Percentiles rank a stretch among this genome's conserved stretches.
Evolutionary conservation across 2,888 invertebrate genomes (phyloP).

Genomic region (Troides oblongomaculatus): DNA sequence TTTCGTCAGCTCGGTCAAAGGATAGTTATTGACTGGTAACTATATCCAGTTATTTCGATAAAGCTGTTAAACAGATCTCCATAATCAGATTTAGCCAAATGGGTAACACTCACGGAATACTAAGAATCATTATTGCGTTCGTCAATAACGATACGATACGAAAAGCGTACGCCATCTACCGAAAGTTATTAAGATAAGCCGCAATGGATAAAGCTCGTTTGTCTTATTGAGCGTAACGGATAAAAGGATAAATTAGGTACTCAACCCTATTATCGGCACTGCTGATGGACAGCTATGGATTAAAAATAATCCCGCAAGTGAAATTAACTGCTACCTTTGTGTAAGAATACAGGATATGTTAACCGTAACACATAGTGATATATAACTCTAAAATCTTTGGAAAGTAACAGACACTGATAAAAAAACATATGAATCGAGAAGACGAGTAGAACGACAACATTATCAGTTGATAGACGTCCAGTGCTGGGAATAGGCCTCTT

Average conservation of each 20-base stretch:
- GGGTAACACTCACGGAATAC: conserved; percentile 6
- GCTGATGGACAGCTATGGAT: conserved; percentile 68
- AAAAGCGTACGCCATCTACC: conserved; percentile 56
- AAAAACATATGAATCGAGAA: no score
- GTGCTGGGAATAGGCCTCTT: no score
- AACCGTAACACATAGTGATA: neutral
- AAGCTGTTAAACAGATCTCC: neutral
- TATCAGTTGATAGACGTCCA: no score
- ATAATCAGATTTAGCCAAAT: neutral
- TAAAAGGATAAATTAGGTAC: conserved; percentile 60
- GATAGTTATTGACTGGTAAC: no score
- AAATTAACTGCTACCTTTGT: conserved; percentile 41
- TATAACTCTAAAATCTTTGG: neutral
- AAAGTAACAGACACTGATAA: neutral
- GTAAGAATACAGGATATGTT: neutral
- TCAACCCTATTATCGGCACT: conserved; percentile 57
- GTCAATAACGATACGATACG: conserved; percentile 24
- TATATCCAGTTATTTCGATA: no score
- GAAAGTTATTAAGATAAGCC: conserved; percentile 76
- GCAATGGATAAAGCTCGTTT: conserved; percentile 60
- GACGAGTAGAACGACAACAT: no score
- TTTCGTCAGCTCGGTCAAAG: no score
- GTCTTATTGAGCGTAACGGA: conserved; percentile 52
- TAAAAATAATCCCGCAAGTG: conserved; percentile 63
- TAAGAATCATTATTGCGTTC: conserved; percentile 21